Base-by-base conservation (phyloP, 2,888 invertebrate genomes). In the Callyntrura guangdongensis region DNA sequence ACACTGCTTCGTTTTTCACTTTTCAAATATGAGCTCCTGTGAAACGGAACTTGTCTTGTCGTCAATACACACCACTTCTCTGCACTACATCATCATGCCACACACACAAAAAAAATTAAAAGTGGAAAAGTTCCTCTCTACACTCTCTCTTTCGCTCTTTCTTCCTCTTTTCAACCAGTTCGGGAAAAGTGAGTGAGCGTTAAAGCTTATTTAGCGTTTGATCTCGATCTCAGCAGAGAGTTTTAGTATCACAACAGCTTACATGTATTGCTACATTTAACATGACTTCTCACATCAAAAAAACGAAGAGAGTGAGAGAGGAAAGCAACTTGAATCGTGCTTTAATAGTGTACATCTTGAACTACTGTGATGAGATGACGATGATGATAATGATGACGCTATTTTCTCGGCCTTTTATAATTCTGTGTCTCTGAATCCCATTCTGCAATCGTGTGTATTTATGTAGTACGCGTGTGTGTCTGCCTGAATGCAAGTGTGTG, bases 181-280 rank as follows among this genome's bases (percentile, higher is more conserved):
- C 27, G 12, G 83, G 36, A 77, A 83, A 77, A 83, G 72, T 79
- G 88, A 77, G 36, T 83, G 88, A 88, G 77, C 74, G 86, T 86
- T 81, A 77, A 77, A 86, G 88, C 82, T 83, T 81, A 69, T 69
- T 88, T 82, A 72, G 82, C 88, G 49, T 89, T 77, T 89, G 89
- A 89, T 89, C 84, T 64, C 89, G 27, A 84, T 89, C 89, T 82
- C 83, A 47, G 81, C 27, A 79, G 56, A 64, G 81, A 81, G 22
- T 74, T 77, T 74, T 53, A 59, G 61, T 74, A 77, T 74, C 86
- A 86, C 86, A 74, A 86, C 77, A 61, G 77, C 77, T 89, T 84
- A 45, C 89, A 67, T 89, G 89, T 77, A 84, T 69, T 84, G 89
- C 89, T 89, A 89, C 89, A 89, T 89, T 89, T 64, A 89, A 89